Evolutionary conservation across 2,113 vertebrate genomes (phyloP), one percentile per base, ranked within the genome.

Genomic region (Reinhardtius hippoglossoides): DNA sequence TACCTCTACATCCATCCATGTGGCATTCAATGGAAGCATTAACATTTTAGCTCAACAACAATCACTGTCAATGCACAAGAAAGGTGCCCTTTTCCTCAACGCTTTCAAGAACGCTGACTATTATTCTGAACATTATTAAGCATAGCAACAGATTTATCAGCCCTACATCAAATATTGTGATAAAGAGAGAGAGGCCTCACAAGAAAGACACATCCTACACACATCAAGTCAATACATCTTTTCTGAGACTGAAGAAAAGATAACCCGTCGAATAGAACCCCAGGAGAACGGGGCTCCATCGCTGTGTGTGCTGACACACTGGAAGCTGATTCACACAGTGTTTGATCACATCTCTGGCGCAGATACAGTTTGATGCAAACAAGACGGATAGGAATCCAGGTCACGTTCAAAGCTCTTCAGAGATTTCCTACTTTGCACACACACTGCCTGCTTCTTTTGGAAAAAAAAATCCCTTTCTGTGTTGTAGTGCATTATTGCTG

Each of bases 331-430:
- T 84, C 85, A 71, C 79, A 55, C 50, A 42, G 50, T 67, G 84
- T 91, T 88, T 92, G 92, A 93, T 90, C 76, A 72, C 74, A 76
- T 88, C 82, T 88, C 75, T 48, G 46, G 71, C 83, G 72, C 70
- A 74, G 67, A 86, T 82, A 84, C 74, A 81, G 80, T 73, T 78
- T 71, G 68, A 81, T 80, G 81, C 83, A 90, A 86, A 90, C 83
- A 73, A 79, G 65, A 64, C 79, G 65, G 59, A 85, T 81, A 81
- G 66, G 82, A 91, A 93, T 87, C 78, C 90, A 88, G 92, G 92
- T 90, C 87, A 88, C 2, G 58, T 76, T 83, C 69, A 82, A 72
- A 90, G 63, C 78, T 57, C 81, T 72, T 82, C 55, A 37, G 76
- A 85, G 84, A 76, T 60, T 57, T 83, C 56, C 60, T 46, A 69